Conservation (phyloP, 2,113 vertebrate genomes). For the Origma solitaria region DNA sequence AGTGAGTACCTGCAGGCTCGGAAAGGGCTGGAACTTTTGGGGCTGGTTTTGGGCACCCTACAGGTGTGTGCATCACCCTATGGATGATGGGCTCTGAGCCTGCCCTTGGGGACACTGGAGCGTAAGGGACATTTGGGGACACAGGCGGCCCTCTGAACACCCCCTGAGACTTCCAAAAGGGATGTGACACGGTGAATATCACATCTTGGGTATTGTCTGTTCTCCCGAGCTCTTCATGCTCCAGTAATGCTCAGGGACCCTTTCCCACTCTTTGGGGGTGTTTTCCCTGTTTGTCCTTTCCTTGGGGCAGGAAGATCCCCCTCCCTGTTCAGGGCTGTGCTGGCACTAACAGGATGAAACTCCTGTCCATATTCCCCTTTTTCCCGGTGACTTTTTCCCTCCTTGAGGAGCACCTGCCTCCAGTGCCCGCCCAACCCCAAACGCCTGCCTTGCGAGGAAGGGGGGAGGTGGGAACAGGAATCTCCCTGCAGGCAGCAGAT, state of each 20-base stretch:
- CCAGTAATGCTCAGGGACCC: background rate
- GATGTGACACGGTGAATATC: background rate
- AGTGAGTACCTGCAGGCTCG: conserved; percentile 74
- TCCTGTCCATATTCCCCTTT: background rate
- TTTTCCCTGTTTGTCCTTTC: background rate
- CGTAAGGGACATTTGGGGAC: background rate
- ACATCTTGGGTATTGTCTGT: background rate
- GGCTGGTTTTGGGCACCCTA: background rate
- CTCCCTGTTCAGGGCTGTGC: too few relatives aligned
- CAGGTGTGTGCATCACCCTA: background rate
- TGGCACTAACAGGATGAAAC: rapidly evolving
- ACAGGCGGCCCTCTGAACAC: background rate
- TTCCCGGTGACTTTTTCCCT: background rate
- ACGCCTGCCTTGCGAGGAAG: background rate
- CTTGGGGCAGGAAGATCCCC: background rate
- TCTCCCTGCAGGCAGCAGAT: background rate
- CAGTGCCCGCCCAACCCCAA: background rate
- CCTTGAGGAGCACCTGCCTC: background rate
- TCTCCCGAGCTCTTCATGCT: background rate
- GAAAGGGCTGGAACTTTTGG: background rate
- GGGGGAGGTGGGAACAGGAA: background rate
- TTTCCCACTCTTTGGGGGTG: background rate
- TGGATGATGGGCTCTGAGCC: background rate
- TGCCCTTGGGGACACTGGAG: background rate
- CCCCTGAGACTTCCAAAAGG: background rate